Base-by-base conservation (phyloP, 1,140 invertebrate species). In the Platorchestia sp. region DNA sequence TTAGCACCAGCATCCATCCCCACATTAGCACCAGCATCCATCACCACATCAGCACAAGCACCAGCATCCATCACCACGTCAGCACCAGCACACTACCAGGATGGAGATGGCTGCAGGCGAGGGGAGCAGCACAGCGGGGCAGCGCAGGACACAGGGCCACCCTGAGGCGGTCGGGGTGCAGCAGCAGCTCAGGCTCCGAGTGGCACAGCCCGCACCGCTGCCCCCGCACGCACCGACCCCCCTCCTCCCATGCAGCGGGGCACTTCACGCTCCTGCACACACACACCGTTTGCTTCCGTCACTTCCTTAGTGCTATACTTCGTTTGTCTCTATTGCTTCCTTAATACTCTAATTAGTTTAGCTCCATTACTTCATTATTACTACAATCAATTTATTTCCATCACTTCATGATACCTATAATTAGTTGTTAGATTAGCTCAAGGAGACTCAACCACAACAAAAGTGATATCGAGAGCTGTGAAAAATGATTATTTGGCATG, bases 261-360 rank as follows among this genome's bases (percentile, higher is more conserved):
- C 91, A 93, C 91, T 93, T 45, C 44, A 16, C 10, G 45, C 43
- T 45, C 91, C 91, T 93, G 91, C 87, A 89, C n/a, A 89, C 7
- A 75, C 53, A n/a, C n/a, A n/a, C n/a, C n/a, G n/a, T n/a, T n/a
- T n/a, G n/a, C n/a, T n/a, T n/a, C n/a, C n/a, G n/a, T n/a, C n/a
- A n/a, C n/a, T n/a, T n/a, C n/a, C n/a, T n/a, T n/a, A n/a, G n/a
- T n/a, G n/a, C n/a, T n/a, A n/a, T n/a, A n/a, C n/a, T n/a, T n/a
- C n/a, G n/a, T n/a, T n/a, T n/a, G n/a, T n/a, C n/a, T n/a, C n/a
- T n/a, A n/a, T n/a, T n/a, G n/a, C n/a, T n/a, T n/a, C n/a, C n/a
- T n/a, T n/a, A n/a, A n/a, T n/a, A n/a, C n/a, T n/a, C n/a, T n/a
- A n/a, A n/a, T n/a, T n/a, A n/a, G n/a, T n/a, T n/a, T n/a, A n/a